Conservation (phyloP, 1,140 invertebrate species). For the Nasonia vitripennis region DNA sequence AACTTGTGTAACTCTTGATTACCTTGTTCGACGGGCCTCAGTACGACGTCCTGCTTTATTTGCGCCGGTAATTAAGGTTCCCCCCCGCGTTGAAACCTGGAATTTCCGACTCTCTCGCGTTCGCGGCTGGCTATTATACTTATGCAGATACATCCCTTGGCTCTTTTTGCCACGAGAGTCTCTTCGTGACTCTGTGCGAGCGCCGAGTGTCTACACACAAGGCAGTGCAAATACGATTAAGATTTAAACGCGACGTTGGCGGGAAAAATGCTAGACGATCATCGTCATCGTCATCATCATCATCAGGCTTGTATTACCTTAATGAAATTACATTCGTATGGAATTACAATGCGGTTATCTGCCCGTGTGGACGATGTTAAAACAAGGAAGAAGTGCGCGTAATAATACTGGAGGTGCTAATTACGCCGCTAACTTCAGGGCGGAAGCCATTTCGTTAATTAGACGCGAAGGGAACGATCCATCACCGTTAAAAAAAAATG, state of each 20-base stretch:
- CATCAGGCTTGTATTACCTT: not conserved
- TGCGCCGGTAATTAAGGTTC: not conserved
- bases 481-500: too few species aligned
- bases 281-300: too few species aligned
- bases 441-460: conserved; percentile 36
- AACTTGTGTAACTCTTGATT: conserved; percentile 19
- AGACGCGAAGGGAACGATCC: conserved; percentile 3
- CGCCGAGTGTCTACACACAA: too few species aligned
- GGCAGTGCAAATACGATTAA: too few species aligned
- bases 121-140: not conserved
- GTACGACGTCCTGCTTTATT: too few species aligned
- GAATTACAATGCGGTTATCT: not conserved
- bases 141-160: not conserved
- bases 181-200: not conserved
- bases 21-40: not conserved
- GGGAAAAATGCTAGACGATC: too few species aligned
- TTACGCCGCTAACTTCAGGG: not conserved
- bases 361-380: not conserved
- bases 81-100: not conserved
- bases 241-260: too few species aligned
- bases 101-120: not conserved
- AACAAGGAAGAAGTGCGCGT: too few species aligned
- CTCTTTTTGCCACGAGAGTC: not conserved
- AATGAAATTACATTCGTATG: not conserved
- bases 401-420: not conserved